Evolutionary conservation across 2,113 vertebrate genomes (phyloP), one percentile per base, ranked within the genome.

Genomic region (Phrynosoma blainvillii): DNA sequence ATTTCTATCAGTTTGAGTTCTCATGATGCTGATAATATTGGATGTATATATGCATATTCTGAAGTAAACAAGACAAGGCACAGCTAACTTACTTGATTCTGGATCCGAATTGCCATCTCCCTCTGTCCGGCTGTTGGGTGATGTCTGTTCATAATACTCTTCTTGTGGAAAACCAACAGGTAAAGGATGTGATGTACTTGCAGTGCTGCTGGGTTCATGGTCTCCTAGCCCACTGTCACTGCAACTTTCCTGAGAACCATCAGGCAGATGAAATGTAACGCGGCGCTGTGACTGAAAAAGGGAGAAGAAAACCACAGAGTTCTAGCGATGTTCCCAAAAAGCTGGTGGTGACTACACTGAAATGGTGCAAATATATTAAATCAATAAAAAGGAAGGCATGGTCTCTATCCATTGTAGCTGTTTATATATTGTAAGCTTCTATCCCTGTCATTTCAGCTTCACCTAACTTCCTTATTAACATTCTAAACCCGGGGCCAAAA

Each of bases 61-160:
- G 86, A 0, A 11, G 82, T 1, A 0, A 87, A 73, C 85, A 65
- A 66, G 30, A 84, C 84, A 77, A 71, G 74, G 92, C 36, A 68
- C 16, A 88, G 54, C 7, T 82, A 75, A 98, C 99, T 98, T 96
- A 99, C 99, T 98, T 93, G 98, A 99, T 96, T 99, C 99, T 0
- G 99, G 99, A 96, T 99, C 99, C 5, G 99, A 99, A 96, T 99
- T 99, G 84, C 99, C 98, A 1, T 99, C 99, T 86, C 98, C 99
- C 94, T 99, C 99, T 0, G 98, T 99, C 91, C 98, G 98, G 95
- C 98, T 99, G 96, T 97, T 99, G 65, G 98, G 97, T 0, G 98
- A 98, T 3, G 97, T 95, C 92, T 98, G 98, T 93, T 99, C 98
- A 10, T 98, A 99, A 96, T 98, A 98, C 85, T 98, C 98, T 62